Evolutionary conservation across 2,113 vertebrate species (phyloP).

Genomic region (Sinocyclocheilus anshuiensis): DNA sequence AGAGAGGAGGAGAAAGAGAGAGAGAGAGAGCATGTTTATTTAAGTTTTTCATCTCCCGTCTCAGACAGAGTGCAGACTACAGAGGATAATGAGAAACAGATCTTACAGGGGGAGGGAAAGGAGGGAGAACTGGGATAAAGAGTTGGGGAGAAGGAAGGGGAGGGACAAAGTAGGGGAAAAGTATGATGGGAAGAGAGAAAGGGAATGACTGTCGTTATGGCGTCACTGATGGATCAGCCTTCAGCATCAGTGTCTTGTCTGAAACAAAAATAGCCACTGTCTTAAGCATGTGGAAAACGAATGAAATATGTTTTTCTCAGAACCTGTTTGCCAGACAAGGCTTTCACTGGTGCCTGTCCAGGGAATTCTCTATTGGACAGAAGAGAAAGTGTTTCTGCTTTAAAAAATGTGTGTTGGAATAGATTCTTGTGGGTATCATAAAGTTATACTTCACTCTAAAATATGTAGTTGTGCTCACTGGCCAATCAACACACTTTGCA

Average conservation of each 20-base stretch:
- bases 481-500: conserved; percentile 58
- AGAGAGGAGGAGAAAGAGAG: background rate
- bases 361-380: conserved; percentile 29
- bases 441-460: conserved; percentile 31
- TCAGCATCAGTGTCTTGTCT: conserved; percentile 17
- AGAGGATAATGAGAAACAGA: conserved; percentile 82
- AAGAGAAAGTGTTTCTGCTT: conserved; percentile 22
- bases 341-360: conserved; percentile 16
- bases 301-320: background rate
- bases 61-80: conserved; percentile 80
- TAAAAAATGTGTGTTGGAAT: conserved; percentile 13
- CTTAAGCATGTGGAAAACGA: conserved; percentile 11
- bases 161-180: conserved; percentile 42
- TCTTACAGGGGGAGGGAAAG: conserved; percentile 58
- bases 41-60: conserved; percentile 76
- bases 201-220: conserved; percentile 31
- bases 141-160: conserved; percentile 53
- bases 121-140: conserved; percentile 29
- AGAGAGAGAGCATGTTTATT: conserved; percentile 70
- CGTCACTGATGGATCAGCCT: conserved; percentile 9
- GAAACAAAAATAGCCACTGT: background rate
- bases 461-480: conserved; percentile 33
- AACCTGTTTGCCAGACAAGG: conserved; percentile 8
- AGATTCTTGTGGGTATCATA: conserved; percentile 25
- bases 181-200: conserved; percentile 49